Evolutionary conservation across 1,140 invertebrate species (phyloP), one percentile per base, ranked within the genome.

Genomic region (Calephelis virginiensis): DNA sequence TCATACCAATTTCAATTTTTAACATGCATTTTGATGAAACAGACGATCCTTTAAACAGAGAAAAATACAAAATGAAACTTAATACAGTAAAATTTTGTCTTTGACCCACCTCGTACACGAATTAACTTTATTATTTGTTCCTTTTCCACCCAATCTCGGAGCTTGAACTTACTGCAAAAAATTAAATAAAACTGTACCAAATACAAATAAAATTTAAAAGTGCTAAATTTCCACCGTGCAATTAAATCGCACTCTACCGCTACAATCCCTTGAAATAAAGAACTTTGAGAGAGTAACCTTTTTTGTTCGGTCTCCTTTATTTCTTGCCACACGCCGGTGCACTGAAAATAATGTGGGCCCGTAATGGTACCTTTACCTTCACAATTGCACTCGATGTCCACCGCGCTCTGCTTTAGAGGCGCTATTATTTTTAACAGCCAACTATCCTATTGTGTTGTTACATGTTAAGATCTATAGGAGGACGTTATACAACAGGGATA

Each of bases 171-270:
- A 37, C 9, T 6, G 28, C 28, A 56, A 56, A 28, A 56, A 56
- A 56, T 56, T 11, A 56, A 56, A 56, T 12, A 56, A 56, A 80
- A 83, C 82, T 85, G 80, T 74, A 81, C 80, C 71, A 78, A 80
- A 82, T 76, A 73, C 73, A 80, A 84, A 87, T 82, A 82, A 78
- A 82, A 81, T 72, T 79, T 73, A 71, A 64, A 78, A 80, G 70
- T 76, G 79, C 77, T 72, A 81, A 84, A 84, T 78, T 83, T 82
- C 80, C 71, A 80, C 77, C 75, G 75, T 81, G 83, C 83, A 90
- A 90, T 86, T 90, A 90, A 89, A 89, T 79, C 83, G 76, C 85
- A 87, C 80, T 87, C 83, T 84, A 83, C 78, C 77, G 76, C 77
- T 83, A 83, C 81, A 86, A 82, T 87, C 78, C 79, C 77, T 83